Evolutionary conservation across 2,113 vertebrate genomes (phyloP), one percentile per base, ranked within the genome.

Genomic region (Phalacrocorax aristotelis): DNA sequence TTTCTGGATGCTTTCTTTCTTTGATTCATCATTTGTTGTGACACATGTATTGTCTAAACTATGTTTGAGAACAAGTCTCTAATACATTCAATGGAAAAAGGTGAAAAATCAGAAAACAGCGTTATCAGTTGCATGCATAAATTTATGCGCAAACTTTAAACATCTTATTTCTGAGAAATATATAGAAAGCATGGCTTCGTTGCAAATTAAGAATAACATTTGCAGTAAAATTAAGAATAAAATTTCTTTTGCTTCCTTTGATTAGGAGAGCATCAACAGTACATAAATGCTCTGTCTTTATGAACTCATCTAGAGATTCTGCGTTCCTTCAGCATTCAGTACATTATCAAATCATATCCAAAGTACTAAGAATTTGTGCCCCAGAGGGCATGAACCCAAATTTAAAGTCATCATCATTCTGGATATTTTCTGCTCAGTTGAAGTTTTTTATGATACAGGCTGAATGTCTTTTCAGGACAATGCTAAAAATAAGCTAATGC

Each of bases 21-120:
- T 95, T 94, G 77, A 93, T 83, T 91, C 75, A 85, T 95, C 95
- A 98, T 98, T 98, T 97, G 92, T 97, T 96, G 94, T 98, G 98
- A 98, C 97, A 96, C 38, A 44, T 89, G 90, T 96, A 84, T 97
- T 97, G 96, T 96, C 16, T 79, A 95, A 97, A 93, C 51, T 81
- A 60, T 87, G 94, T 97, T 97, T 97, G 86, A 95, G 94, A 87
- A 78, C 93, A 97, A 95, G 93, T 69, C 72, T 94, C 85, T 97
- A 94, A 97, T 81, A 89, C 69, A 82, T 57, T 96, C 95, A 94
- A 83, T 72, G 60, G 87, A 94, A 89, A 90, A 94, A 90, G 76
- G 88, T 71, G 60, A 78, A 96, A 78, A 97, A 78, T 49, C 86
- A 92, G 83, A 78, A 95, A 96, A 74, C 16, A 13, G 51, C 10